These are phyloP conservation scores for Trachops cirrhosus DNA, from an alignment of 2,797 vertebrate species.

Conservation along the genomic window DNA sequence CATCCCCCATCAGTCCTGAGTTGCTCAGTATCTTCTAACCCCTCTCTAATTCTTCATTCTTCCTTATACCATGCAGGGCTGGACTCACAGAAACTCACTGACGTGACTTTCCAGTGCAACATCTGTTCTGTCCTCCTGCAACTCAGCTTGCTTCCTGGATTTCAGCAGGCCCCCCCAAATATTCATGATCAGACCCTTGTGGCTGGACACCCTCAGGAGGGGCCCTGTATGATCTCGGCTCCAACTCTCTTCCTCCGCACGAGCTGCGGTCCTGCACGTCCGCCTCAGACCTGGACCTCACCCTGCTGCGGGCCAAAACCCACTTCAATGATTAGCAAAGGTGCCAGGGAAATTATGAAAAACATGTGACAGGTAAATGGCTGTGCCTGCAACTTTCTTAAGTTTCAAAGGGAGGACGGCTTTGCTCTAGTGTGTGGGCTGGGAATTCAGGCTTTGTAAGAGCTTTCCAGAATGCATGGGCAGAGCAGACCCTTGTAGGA, in stretches of 20 bases:
- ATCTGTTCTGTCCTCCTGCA: not conserved
- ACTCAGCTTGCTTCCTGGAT: not conserved
- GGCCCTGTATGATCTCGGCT: not conserved
- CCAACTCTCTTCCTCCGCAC: not conserved
- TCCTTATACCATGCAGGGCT: not conserved
- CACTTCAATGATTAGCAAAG: slow-evolving; percentile 9
- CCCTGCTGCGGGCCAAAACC: not conserved
- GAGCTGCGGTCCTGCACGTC: not conserved
- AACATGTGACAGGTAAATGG: slow-evolving; percentile 68
- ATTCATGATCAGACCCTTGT: not conserved
- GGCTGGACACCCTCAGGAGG: not conserved
- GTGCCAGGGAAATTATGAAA: slow-evolving; percentile 71
- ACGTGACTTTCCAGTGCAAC: not conserved
- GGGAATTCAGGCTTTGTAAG: slow-evolving; percentile 42
- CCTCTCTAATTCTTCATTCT: not conserved
- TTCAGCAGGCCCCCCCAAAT: not conserved
- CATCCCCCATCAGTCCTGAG: not conserved
- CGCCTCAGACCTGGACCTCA: not conserved
- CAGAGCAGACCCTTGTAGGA: not conserved
- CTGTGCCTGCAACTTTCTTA: slow-evolving; percentile 63
- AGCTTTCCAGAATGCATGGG: slow-evolving; percentile 51
- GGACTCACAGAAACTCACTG: not conserved
- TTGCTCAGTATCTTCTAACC: not conserved
- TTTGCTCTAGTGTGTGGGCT: slow-evolving; percentile 25
- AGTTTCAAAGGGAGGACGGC: slow-evolving; percentile 64